phyloP scores from a whole-genome alignment of 2,888 invertebrate species.

The Hirtodrosophila confusa region DNA sequence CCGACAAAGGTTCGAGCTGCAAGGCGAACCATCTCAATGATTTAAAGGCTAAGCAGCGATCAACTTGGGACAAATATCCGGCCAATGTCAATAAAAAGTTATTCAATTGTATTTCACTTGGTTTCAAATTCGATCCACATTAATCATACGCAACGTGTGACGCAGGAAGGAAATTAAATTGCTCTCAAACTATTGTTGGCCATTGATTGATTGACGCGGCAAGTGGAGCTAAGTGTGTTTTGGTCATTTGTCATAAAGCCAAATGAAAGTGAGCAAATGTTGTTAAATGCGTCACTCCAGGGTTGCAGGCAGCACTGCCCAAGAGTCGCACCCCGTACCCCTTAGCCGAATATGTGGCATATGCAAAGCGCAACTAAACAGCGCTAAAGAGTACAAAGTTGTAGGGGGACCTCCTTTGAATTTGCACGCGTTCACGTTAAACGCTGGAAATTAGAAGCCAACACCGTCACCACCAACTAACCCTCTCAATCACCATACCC shows the following conservation, averaged over 20 bases:
- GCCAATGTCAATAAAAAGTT: no score
- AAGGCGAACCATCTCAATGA: no score
- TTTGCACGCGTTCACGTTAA: constrained; percentile 68
- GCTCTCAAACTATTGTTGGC: constrained; percentile 18
- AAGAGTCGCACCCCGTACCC: not conserved
- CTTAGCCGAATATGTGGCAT: constrained; percentile 11
- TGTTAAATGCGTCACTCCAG: constrained; percentile 16
- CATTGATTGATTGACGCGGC: constrained; percentile 41
- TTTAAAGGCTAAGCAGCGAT: no score
- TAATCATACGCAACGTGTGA: constrained; percentile 48
- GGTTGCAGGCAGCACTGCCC: constrained; percentile 11
- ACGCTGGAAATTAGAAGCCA: constrained; percentile 63
- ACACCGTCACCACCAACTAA: constrained; percentile 8
- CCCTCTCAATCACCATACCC: not conserved
- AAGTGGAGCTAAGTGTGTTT: constrained; percentile 37
- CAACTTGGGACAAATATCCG: no score
- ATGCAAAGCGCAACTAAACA: constrained; percentile 73
- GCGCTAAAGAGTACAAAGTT: constrained; percentile 76
- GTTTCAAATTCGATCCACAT: constrained; percentile 16
- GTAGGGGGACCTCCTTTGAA: constrained; percentile 37
- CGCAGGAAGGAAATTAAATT: constrained; percentile 20
- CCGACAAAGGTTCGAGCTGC: no score
- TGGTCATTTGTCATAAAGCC: constrained; percentile 42
- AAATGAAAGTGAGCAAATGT: constrained; percentile 20
- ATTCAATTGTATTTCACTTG: not conserved